phyloP scores from a whole-genome alignment of 2,113 vertebrate species.

The Uria lomvia region DNA sequence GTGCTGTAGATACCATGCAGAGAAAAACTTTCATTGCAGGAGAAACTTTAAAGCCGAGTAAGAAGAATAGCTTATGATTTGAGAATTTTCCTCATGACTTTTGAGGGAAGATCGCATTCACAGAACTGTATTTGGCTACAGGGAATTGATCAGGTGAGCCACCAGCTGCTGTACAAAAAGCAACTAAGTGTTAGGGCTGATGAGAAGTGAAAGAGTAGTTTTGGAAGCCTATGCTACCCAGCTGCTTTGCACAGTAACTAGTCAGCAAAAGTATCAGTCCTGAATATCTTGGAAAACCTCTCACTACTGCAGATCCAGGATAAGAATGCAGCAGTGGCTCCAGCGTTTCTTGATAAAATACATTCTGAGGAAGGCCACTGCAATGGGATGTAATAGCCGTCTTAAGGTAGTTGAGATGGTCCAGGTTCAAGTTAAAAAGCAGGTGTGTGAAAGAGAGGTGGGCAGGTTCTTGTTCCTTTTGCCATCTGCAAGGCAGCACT shows the following conservation, averaged over 20 bases:
- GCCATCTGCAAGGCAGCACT: neutral
- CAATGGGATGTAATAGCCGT: neutral
- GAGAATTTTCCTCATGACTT: neutral
- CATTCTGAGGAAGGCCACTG: neutral
- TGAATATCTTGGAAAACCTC: neutral
- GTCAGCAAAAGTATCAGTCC: neutral
- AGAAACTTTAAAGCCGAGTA: neutral
- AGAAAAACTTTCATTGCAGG: neutral
- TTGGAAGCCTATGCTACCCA: neutral
- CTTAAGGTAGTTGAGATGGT: neutral
- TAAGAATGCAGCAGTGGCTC: neutral
- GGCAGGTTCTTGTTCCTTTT: neutral
- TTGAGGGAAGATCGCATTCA: neutral
- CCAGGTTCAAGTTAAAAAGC: neutral
- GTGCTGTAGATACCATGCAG: neutral
- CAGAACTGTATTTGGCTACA: neutral
- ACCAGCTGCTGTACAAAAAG: neutral
- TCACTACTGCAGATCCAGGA: neutral
- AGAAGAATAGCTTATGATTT: neutral
- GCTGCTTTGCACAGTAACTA: neutral
- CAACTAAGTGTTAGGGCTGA: neutral
- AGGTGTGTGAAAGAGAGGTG: neutral
- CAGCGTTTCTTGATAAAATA: neutral
- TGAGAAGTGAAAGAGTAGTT: neutral
- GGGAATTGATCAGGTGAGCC: neutral